A percentile compares a stretch with the other conserved stretches of the same genome.
phyloP scores from a whole-genome alignment of 2,113 vertebrate species.

The Ahaetulla prasina region DNA sequence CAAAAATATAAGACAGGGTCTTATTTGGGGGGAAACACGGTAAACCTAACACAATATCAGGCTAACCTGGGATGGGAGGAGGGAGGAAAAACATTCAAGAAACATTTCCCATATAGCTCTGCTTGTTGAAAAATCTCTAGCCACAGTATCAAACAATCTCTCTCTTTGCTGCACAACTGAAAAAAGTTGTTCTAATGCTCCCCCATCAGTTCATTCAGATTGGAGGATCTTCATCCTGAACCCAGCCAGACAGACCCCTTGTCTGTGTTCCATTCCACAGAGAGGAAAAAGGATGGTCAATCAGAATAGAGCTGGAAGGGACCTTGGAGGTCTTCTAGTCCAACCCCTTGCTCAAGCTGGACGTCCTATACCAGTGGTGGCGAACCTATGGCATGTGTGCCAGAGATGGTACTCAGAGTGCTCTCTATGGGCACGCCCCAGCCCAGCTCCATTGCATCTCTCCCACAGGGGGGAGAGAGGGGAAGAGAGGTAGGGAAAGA shows the following conservation, averaged over 20 bases:
- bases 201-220: not conserved
- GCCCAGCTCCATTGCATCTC: too few relatives aligned
- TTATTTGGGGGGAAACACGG: too few relatives aligned
- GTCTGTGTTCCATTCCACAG: not conserved
- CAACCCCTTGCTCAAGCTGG: not conserved
- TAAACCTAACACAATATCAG: not conserved
- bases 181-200: not conserved
- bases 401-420: too few relatives aligned
- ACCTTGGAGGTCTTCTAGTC: not conserved
- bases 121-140: not conserved
- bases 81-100: not conserved
- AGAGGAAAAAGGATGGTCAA: not conserved
- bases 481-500: too few relatives aligned
- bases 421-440: too few relatives aligned
- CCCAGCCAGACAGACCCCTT: not conserved
- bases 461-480: too few relatives aligned
- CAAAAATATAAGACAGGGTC: too few relatives aligned
- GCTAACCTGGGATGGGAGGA: not conserved
- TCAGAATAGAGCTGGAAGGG: not conserved
- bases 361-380: not conserved
- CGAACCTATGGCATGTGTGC: too few relatives aligned
- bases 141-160: not conserved
- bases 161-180: not conserved
- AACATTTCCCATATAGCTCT: not conserved
- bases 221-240: not conserved